Base-by-base conservation (phyloP, 2,113 vertebrate species). In the Oreocharis arfaki region DNA sequence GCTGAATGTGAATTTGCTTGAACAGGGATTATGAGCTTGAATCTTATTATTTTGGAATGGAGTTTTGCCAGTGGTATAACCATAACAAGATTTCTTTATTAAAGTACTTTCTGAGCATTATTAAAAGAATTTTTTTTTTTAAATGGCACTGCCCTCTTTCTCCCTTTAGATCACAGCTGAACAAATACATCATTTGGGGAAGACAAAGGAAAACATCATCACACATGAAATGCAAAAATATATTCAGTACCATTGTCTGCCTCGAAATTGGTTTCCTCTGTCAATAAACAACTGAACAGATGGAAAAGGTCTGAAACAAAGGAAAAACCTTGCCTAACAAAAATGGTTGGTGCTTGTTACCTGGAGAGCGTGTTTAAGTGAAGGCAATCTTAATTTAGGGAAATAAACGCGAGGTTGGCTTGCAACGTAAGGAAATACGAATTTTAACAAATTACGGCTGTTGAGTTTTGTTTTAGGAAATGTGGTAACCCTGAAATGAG, bases 241-340 rank as follows among this genome's bases (percentile, higher is more conserved):
- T 5, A 12, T 84, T 85, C 42, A 61, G 26, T 57, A 16, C 52
- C 26, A 11, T 30, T 70, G 33, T 86, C 73, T 82, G 80, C 80
- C 69, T 82, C 73, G 42, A 47, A 89, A 73, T 57, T 85, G 44
- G 32, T 80, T 76, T 90, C 27, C 19, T 84, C 60, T 87, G 42
- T 81, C 61, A 60, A 26, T 52, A 90, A 86, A 84, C 47, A 84
- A 7, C 52, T 39, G 83, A 93, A 59, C 56, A 94, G 87, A 91
- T 90, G 92, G 91, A 46, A 82, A 91, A 75, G 60, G 41, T 63
- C 64, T 92, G 80, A 81, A 90, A 71, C 59, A 67, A 88, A 89
- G 17, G 42, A 49, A 42, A 59, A 93, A 70, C 32, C 37, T 61
- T 21, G 6, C 57, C 46, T 44, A 44, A 60, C 42, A 74, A 14